phyloP scores from a whole-genome alignment of 2,797 vertebrate genomes.

The Phoxinus dragarum region DNA sequence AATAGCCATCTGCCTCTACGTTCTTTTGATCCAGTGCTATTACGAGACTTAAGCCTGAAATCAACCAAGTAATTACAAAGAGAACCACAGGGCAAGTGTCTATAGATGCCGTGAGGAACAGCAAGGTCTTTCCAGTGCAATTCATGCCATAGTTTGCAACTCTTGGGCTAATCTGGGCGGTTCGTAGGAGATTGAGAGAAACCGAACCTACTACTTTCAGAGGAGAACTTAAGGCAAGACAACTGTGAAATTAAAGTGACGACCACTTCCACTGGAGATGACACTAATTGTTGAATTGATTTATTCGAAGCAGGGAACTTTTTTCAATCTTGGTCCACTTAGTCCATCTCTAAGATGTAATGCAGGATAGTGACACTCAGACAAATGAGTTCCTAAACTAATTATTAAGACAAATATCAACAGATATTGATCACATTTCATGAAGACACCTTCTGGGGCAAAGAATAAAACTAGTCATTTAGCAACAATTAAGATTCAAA shows the following conservation, averaged over 20 bases:
- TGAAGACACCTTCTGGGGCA: constrained; percentile 63
- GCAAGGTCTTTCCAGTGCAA: background rate
- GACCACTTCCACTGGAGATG: constrained; percentile 28
- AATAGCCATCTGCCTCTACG: constrained; percentile 46
- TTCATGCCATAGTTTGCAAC: background rate
- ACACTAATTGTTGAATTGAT: constrained; percentile 53
- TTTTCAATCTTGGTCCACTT: constrained; percentile 48
- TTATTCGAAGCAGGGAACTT: constrained; percentile 50
- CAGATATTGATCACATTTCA: constrained; percentile 58
- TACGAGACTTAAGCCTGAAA: constrained; percentile 29
- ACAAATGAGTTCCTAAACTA: constrained; percentile 72
- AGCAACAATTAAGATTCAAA: constrained; percentile 65
- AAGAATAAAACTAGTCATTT: constrained; percentile 64
- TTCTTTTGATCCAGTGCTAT: constrained; percentile 24
- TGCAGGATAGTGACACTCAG: constrained; percentile 68
- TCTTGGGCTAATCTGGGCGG: background rate
- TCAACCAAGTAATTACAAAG: constrained; percentile 4
- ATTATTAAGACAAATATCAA: constrained; percentile 72
- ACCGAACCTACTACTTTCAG: background rate
- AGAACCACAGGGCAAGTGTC: constrained; percentile 7
- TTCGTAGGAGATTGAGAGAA: background rate
- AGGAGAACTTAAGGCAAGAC: constrained; percentile 28
- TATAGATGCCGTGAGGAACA: background rate
- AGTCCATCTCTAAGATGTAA: constrained; percentile 61
- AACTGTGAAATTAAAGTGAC: constrained; percentile 52